Evolutionary conservation across 2,113 vertebrate genomes (phyloP), one percentile per base, ranked within the genome.

Genomic region (Carassius carassius): DNA sequence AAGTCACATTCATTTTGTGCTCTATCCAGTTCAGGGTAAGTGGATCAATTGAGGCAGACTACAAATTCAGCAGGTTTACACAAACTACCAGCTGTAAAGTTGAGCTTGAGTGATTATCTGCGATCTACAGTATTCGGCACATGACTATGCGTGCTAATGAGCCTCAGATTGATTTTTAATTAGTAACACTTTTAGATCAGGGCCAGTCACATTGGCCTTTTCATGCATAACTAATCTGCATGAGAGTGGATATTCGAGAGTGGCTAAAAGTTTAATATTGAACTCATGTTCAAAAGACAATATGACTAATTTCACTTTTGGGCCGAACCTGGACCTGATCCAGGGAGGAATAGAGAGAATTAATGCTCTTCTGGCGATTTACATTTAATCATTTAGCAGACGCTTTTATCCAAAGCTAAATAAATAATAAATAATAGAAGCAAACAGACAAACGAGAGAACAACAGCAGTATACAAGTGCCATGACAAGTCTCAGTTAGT

Each of bases 91-190:
- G 95, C 95, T 92, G 93, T 96, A 96, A 92, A 93, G 94, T 94
- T 96, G 94, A 96, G 93, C 93, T 93, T 93, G 91, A 95, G 94
- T 92, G 95, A 94, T 96, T 96, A 96, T 97, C 96, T 96, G 92
- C 91, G 95, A 97, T 98, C 73, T 60, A 29, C 29, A 29, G 29
- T 29, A 19, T 35, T 41, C 58, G 93, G 96, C 96, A 94, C 94
- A 95, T 95, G 95, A 94, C 95, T 95, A 94, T 92, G 91, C 95
- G 58, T 91, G 92, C 97, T 98, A 99, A 99, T 99, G 95, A 96
- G 94, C 91, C 92, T 92, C 89, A 94, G 97, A 99, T 98, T 98
- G 98, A 99, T 99, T 98, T 97, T 96, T 98, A 98, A 99, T 99
- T 98, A 98, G 96, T 95, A 96, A 94, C 94, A 95, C 93, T 96